Percentiles rank a stretch among this genome's conserved stretches.
These are phyloP conservation scores for Lucinisca nassula DNA, from an alignment of 2,888 invertebrate genomes.

Conservation along the genomic window DNA sequence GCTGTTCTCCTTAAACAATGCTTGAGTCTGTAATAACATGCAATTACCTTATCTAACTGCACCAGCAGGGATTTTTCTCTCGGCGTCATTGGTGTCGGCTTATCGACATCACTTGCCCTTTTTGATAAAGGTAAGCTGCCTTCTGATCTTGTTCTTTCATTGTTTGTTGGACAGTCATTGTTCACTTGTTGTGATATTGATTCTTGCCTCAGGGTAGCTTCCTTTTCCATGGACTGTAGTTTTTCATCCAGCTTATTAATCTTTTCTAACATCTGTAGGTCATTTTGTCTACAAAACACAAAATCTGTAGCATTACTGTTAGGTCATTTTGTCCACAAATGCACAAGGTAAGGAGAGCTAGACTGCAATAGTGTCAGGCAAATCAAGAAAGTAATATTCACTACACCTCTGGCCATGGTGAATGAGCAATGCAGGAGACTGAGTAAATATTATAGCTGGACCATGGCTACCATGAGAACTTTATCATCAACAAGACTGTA, in stretches of 20 bases:
- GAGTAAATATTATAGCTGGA: too few species aligned
- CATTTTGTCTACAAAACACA: slow-evolving; percentile 59
- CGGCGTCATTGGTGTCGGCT: slow-evolving; percentile 45
- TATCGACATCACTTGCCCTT: not conserved
- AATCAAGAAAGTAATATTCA: too few species aligned
- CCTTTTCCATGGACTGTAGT: slow-evolving; percentile 65
- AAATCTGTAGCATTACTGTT: too few species aligned
- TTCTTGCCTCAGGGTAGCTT: slow-evolving; percentile 12
- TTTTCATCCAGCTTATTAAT: slow-evolving; percentile 71
- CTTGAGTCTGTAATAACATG: not conserved
- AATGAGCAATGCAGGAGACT: too few species aligned
- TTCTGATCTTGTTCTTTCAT: not conserved
- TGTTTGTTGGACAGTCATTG: too few species aligned
- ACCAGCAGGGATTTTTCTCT: slow-evolving; percentile 61
- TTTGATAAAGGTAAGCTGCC: not conserved
- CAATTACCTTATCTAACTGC: slow-evolving; percentile 58
- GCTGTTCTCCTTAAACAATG: too few species aligned
- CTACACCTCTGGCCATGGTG: too few species aligned
- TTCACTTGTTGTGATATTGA: not conserved
- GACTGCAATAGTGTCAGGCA: too few species aligned
- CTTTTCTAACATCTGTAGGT: slow-evolving; percentile 69
- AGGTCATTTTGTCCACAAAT: too few species aligned
- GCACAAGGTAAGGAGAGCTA: too few species aligned
- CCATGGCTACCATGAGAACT: too few species aligned
- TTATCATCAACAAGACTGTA: too few species aligned